Percentiles rank a stretch among this genome's conserved stretches.
These are phyloP conservation scores for Microcebus ravelobensis DNA, from an alignment of 2,113 vertebrate species.

Conservation along the genomic window DNA sequence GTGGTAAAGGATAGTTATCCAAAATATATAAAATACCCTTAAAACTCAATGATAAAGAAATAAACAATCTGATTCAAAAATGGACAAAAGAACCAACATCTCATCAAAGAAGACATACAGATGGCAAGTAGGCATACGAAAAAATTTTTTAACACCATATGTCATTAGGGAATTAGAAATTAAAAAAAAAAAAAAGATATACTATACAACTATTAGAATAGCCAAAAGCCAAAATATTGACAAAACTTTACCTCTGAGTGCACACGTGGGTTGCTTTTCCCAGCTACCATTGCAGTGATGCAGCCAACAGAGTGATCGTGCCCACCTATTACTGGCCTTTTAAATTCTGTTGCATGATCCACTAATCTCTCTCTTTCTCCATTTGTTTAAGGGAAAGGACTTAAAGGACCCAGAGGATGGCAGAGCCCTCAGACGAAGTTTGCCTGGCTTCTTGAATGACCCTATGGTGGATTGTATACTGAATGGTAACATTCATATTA, in stretches of 20 bases:
- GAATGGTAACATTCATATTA: neutral
- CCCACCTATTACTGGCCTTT: neutral
- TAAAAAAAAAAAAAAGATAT: neutral
- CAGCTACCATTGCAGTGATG: neutral
- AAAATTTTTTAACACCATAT: neutral
- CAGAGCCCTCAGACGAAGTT: neutral
- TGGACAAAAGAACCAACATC: neutral
- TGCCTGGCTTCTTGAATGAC: neutral
- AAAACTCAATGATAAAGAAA: neutral
- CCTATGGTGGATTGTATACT: neutral
- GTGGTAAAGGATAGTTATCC: neutral
- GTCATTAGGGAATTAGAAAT: neutral
- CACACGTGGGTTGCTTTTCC: fast-evolving
- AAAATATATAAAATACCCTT: neutral
- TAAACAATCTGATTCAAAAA: neutral
- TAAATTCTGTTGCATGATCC: neutral
- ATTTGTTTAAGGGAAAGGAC: neutral
- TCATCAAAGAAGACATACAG: neutral
- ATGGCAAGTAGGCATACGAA: neutral
- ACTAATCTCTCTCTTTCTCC: neutral
- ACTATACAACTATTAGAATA: neutral
- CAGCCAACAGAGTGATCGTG: neutral
- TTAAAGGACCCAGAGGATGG: neutral
- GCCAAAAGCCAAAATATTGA: neutral
- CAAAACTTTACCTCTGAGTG: neutral